Conservation (phyloP, 2,797 vertebrate species). For the Oophaga sylvatica region DNA sequence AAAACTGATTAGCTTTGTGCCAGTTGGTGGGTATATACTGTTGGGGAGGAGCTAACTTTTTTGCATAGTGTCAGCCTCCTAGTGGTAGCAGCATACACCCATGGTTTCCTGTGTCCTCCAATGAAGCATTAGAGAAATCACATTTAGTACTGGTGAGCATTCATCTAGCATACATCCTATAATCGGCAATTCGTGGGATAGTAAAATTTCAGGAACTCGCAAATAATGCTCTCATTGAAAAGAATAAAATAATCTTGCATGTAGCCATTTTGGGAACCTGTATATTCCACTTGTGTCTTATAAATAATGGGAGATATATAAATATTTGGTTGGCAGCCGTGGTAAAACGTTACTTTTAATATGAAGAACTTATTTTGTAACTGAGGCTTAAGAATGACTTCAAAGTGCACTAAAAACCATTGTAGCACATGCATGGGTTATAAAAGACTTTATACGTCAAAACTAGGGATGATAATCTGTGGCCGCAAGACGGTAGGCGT, state of each 20-base stretch:
- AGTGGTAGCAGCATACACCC: no score
- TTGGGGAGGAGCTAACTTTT: no score
- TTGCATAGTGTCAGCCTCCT: no score
- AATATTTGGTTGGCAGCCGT: neutral
- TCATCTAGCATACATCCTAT: neutral
- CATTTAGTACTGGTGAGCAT: neutral
- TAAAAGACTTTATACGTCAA: no score
- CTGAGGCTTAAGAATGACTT: neutral
- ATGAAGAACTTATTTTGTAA: neutral
- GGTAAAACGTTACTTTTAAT: no score
- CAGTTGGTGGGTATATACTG: no score
- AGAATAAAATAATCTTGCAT: no score
- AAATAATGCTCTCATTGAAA: neutral
- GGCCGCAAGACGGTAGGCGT: no score
- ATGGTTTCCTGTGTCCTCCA: no score
- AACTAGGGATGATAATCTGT: no score
- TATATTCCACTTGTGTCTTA: neutral
- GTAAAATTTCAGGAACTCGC: neutral
- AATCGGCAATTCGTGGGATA: neutral
- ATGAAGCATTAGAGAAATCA: neutral
- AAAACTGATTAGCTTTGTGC: no score
- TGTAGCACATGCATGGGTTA: no score
- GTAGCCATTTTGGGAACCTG: neutral
- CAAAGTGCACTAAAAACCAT: neutral
- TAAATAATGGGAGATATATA: neutral